A percentile compares a stretch with the other conserved stretches of the same genome.
Conservation (phyloP, 2,888 invertebrate species). For the Therioaphis trifolii region DNA sequence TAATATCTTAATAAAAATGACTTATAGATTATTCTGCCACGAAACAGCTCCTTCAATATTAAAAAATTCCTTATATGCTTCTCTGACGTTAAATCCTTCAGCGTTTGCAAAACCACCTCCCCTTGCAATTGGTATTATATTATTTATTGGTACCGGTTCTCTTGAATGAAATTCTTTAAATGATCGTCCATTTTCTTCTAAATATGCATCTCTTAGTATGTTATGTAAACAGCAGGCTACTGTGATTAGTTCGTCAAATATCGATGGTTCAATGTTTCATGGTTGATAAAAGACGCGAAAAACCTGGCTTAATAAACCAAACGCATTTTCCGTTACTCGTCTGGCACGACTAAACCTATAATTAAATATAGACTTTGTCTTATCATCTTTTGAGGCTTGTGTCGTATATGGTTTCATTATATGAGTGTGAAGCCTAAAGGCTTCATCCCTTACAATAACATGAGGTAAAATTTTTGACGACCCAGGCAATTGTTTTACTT, state of each 20-base stretch:
- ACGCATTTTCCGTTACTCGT: conserved; percentile 63
- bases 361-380: conserved; percentile 64
- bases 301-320: conserved; percentile 63
- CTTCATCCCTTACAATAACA: conserved; percentile 66
- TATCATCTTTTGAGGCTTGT: conserved; percentile 36
- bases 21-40: too few species aligned
- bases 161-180: too few species aligned
- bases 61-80: background rate
- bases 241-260: background rate
- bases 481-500: conserved; percentile 10
- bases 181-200: too few species aligned
- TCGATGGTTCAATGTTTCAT: conserved; percentile 49
- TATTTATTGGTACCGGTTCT: background rate
- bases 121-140: conserved; percentile 17
- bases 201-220: background rate
- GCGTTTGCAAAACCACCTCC: conserved; percentile 24
- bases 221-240: conserved; percentile 58
- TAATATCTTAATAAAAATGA: too few species aligned
- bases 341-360: conserved; percentile 64
- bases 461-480: conserved; percentile 43
- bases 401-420: conserved; percentile 64
- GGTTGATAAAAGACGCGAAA: conserved; percentile 63
- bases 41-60: too few species aligned
- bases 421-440: conserved; percentile 65
- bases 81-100: conserved; percentile 4